Conservation (phyloP, 2,797 vertebrate genomes). For the Crax fasciolata region DNA sequence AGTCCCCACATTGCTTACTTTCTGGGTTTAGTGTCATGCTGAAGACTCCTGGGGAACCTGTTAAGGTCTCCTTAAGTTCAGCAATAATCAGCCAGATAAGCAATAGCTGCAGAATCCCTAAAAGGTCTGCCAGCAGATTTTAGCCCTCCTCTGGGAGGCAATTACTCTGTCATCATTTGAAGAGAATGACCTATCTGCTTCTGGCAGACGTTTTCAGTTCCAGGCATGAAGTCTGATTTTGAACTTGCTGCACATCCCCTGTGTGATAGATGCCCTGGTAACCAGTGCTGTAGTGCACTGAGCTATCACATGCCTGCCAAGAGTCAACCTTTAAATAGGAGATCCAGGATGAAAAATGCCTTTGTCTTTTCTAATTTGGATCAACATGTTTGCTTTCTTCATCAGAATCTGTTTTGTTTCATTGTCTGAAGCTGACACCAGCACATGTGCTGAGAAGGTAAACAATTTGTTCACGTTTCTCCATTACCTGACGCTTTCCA, state of each 20-base stretch:
- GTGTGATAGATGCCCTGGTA: not conserved
- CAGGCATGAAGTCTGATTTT: conserved; percentile 21
- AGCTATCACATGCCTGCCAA: conserved; percentile 12
- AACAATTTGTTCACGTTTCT: conserved; percentile 24
- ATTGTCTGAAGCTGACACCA: not conserved
- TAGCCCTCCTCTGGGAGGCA: conserved; percentile 56
- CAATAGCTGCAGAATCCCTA: conserved; percentile 13
- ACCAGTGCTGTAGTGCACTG: accelerated
- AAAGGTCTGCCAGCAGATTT: conserved; percentile 63
- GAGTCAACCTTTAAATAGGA: conserved; percentile 41
- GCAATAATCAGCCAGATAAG: conserved; percentile 40
- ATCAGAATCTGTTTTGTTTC: conserved; percentile 22
- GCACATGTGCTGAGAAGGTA: not conserved
- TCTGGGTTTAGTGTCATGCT: not conserved
- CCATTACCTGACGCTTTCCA: not conserved
- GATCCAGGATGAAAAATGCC: conserved; percentile 41
- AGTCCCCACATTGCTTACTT: not conserved
- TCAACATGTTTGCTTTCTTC: conserved; percentile 54
- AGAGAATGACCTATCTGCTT: conserved; percentile 60
- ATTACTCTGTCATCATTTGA: conserved; percentile 72
- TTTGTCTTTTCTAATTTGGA: conserved; percentile 72
- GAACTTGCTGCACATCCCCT: not conserved
- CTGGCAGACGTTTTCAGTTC: conserved; percentile 60
- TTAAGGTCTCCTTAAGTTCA: conserved; percentile 17
- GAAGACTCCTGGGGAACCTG: not conserved